Base-by-base conservation (phyloP, 2,797 vertebrate species). In the Tenualosa thibaudeaui region DNA sequence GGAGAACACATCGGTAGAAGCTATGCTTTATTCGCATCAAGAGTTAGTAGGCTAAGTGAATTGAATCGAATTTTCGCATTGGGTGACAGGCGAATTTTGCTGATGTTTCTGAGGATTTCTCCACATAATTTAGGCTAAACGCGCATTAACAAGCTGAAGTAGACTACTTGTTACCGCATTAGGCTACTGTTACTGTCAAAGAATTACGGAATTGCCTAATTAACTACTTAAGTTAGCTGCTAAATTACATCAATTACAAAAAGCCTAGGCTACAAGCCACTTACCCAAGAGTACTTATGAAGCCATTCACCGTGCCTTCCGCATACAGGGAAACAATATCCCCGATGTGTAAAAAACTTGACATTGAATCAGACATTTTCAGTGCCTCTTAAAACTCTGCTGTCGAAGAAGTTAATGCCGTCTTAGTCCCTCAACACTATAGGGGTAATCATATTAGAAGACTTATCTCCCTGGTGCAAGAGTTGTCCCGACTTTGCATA, bases 201-300 rank as follows among this genome's bases (percentile, higher is more conserved):
- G 31, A 31, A 31, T 31, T 31, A 31, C 31, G 31, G 31, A 31
- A 31, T 1, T 31, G 31, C 31, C 31, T 31, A 31, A 31, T 31
- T 31, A 31, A 31, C 31, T 31, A 40, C 46, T 75, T 43, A 17
- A 75, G 13, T 37, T 7, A 26, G 6, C 8, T 62, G 2, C 46
- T 49, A 49, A 49, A 49, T 49, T 49, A 31, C 19, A 58, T 58
- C 0, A 24, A 62, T 17, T 37, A 5, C 0, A 37, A 37, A 31
- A 68, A 37, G 13, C 26, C 9, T 13, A 75, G 17, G 22, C 15
- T 22, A 22, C 24, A 71, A 82, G 78, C 81, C 56, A 91, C 96
- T 97, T 92, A 98, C 97, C 97, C 98, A 93, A 99, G 86, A 10
- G 98, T 99, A 93, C 98, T 99, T 95, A 99, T 99, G 94, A 99